Base-by-base conservation (phyloP, 2,888 invertebrate species). In the Parnassius glacialis region DNA sequence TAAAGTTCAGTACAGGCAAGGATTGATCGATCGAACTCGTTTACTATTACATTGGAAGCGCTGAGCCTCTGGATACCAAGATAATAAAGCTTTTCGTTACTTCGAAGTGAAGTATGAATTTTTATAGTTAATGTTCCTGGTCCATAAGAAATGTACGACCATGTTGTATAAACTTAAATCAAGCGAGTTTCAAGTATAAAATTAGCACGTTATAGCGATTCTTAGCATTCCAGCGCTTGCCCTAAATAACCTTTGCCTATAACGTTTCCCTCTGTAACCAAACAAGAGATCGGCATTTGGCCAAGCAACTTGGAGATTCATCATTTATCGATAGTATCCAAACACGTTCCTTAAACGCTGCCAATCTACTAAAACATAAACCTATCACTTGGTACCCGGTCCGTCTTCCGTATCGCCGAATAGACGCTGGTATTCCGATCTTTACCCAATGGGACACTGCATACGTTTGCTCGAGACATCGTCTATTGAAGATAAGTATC, bases 401-500 rank as follows among this genome's bases (percentile, higher is more conserved):
- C 48, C 25, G 60, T 60, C 62, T 64, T 63, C 63, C 63, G 62
- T 62, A 58, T 64, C 62, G 57, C 59, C 63, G 55, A 61, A 55
- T 61, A 44, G 64, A 54, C 58, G 48, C 64, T 74, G 69, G 70
- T 78, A 82, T 84, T 76, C 81, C 84, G 81, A 83, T 81, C 81
- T 78, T 74, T 75, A 76, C 81, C 80, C 81, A 82, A 79, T 78
- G 74, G 76, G 72, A 71, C 75, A 70, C 74, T 74, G 74, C 76
- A 74, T 76, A 76, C 75, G 75, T 77, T 72, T 69, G 72, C 69
- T 60, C 55, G 70, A 71, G 80, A 83, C 84, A 80, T 76, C 76
- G 76, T 67, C 83, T 75, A 80, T 85, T 84, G 82, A 78, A 84
- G 85, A 84, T 84, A 81, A 69, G 73, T 76, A 83, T 83, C 83